phyloP scores from a whole-genome alignment of 2,888 invertebrate genomes.

The Belgica antarctica region DNA sequence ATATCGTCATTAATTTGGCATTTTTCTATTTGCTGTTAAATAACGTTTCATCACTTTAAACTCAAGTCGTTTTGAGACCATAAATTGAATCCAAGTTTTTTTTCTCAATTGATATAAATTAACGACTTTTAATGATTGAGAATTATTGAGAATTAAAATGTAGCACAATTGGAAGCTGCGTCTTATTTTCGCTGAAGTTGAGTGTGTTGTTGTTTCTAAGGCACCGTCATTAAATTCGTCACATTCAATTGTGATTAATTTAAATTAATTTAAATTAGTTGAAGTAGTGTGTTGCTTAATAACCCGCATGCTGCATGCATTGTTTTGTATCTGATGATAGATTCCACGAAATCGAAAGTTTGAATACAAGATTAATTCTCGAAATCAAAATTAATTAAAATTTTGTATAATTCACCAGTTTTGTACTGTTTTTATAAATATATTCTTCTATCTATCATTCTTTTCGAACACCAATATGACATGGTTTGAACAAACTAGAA shows the following conservation, averaged over 20 bases:
- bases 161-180: slow-evolving; percentile 4
- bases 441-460: too few relatives aligned
- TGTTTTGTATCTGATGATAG: too few relatives aligned
- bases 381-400: not conserved
- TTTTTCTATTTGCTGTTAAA: not conserved
- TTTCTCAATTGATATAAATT: slow-evolving; percentile 37
- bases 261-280: slow-evolving; percentile 18
- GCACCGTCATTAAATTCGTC: slow-evolving; percentile 23
- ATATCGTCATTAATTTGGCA: too few relatives aligned
- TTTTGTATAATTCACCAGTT: not conserved
- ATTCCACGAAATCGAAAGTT: too few relatives aligned
- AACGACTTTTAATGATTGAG: slow-evolving; percentile 39
- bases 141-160: slow-evolving; percentile 28
- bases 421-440: too few relatives aligned
- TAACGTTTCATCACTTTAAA: not conserved
- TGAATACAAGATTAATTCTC: too few relatives aligned
- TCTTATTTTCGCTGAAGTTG: not conserved
- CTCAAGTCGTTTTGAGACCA: not conserved
- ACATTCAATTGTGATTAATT: slow-evolving; percentile 37
- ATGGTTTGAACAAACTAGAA: too few relatives aligned
- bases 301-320: slow-evolving; percentile 14
- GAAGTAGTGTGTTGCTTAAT: slow-evolving; percentile 24
- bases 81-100: slow-evolving; percentile 24
- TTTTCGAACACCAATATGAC: too few relatives aligned
- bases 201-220: slow-evolving; percentile 9